A percentile compares a stretch with the other conserved stretches of the same genome.
Evolutionary conservation across 2,797 vertebrate species (phyloP).

Genomic region (Tachyglossus aculeatus): DNA sequence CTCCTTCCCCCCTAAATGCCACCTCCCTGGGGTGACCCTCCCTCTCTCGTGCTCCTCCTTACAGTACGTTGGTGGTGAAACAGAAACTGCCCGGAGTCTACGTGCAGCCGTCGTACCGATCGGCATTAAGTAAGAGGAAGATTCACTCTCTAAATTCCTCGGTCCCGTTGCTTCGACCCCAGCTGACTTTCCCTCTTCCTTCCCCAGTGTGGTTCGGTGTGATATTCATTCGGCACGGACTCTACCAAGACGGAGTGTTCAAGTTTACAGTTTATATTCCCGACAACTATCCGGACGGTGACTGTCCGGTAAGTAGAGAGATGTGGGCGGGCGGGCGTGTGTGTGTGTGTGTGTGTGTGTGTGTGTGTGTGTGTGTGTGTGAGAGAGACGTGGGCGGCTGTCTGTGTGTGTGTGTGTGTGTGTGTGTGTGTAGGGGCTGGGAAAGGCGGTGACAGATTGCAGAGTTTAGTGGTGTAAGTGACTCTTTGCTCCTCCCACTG

Average conservation of each 20-base stretch:
- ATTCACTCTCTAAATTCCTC: background rate
- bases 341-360: no score
- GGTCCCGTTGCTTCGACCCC: no score
- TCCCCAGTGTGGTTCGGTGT: constrained; percentile 97
- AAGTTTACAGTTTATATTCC: constrained; percentile 99
- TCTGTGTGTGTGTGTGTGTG: no score
- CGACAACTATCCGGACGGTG: constrained; percentile 98
- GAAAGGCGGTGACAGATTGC: no score
- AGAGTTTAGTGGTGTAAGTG: no score
- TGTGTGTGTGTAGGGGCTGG: no score
- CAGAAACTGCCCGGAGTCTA: constrained; percentile 98
- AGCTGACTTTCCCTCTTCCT: background rate
- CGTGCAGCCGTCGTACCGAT: constrained; percentile 95
- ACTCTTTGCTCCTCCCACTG: no score
- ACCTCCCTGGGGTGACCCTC: no score
- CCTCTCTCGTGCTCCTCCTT: constrained; percentile 50
- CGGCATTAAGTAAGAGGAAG: constrained; percentile 89
- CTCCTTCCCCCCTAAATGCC: no score
- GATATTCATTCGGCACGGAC: constrained; percentile 95
- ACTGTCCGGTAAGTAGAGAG: constrained; percentile 89
- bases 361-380: no score
- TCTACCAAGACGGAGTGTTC: constrained; percentile 98
- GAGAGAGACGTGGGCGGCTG: no score
- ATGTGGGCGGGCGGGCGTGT: no score
- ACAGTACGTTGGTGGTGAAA: constrained; percentile 94